phyloP scores from a whole-genome alignment of 2,888 invertebrate genomes.

The Cheilosia soror region DNA sequence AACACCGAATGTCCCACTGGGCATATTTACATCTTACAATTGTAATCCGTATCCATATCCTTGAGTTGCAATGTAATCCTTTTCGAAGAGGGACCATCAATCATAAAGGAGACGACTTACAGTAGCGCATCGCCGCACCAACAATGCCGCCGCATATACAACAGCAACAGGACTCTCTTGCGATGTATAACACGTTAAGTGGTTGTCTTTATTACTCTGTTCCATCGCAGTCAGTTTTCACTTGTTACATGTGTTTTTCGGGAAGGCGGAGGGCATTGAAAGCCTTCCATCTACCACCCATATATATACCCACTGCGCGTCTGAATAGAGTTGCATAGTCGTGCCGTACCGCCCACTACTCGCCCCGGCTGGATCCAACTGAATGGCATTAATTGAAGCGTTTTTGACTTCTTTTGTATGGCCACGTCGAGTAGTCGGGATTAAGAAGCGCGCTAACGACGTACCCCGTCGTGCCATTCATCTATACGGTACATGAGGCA shows the following conservation, averaged over 20 bases:
- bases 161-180: constrained; percentile 59
- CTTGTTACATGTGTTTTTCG: constrained; percentile 13
- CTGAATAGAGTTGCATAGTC: constrained; percentile 31
- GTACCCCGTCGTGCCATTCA: constrained; percentile 64
- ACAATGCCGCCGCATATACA: background rate
- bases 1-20: constrained; percentile 52
- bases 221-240: background rate
- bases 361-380: constrained; percentile 36
- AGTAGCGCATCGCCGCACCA: background rate
- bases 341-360: constrained; percentile 55
- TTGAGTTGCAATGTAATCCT: constrained; percentile 68
- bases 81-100: constrained; percentile 64
- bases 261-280: background rate
- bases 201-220: constrained; percentile 32
- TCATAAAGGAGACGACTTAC: constrained; percentile 56
- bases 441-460: constrained; percentile 70
- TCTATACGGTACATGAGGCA: constrained; percentile 36
- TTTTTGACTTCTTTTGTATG: constrained; percentile 73
- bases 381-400: constrained; percentile 74
- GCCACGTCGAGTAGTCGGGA: constrained; percentile 58
- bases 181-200: constrained; percentile 44
- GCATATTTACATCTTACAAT: constrained; percentile 68
- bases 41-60: constrained; percentile 55
- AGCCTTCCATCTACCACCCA: constrained; percentile 9
- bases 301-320: background rate